Conservation (phyloP, 1,140 invertebrate genomes). For the Halyomorpha halys region DNA sequence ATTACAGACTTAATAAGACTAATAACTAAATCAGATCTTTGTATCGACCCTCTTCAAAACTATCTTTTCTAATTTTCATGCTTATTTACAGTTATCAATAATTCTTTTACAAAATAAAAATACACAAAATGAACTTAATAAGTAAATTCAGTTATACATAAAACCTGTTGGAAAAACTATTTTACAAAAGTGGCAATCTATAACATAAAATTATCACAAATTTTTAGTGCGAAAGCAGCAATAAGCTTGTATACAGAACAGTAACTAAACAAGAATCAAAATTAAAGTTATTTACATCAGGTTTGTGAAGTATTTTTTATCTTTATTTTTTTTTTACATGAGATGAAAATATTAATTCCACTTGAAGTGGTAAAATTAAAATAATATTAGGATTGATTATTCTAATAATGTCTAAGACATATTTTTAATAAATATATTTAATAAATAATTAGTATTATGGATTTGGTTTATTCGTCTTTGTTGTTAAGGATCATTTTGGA, state of each 20-base stretch:
- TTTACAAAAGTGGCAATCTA: constrained; percentile 6
- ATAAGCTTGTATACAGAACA: constrained; percentile 1
- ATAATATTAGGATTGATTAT: too few relatives aligned
- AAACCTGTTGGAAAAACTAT: constrained; percentile 7
- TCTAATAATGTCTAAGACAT: constrained; percentile 5
- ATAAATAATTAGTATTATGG: constrained; percentile 5
- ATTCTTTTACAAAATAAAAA: neutral
- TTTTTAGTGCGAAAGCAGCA: constrained; percentile 14
- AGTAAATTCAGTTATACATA: neutral
- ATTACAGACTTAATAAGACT: too few relatives aligned
- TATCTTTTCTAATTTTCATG: constrained; percentile 3
- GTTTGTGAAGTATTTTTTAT: too few relatives aligned
- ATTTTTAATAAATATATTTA: constrained; percentile 11
- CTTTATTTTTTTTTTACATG: too few relatives aligned
- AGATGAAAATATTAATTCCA: too few relatives aligned
- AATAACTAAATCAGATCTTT: constrained; percentile 13
- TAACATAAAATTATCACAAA: constrained; percentile 12
- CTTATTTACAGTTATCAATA: constrained; percentile 14
- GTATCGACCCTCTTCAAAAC: constrained; percentile 9
- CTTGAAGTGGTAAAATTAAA: too few relatives aligned
- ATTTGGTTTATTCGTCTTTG: neutral
- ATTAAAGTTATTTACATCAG: too few relatives aligned
- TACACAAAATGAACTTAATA: constrained; percentile 3
- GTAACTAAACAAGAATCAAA: too few relatives aligned
- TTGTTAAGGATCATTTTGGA: too few relatives aligned